Evolutionary conservation across 2,797 vertebrate species (phyloP).

Genomic region (Vespertilio murinus): DNA sequence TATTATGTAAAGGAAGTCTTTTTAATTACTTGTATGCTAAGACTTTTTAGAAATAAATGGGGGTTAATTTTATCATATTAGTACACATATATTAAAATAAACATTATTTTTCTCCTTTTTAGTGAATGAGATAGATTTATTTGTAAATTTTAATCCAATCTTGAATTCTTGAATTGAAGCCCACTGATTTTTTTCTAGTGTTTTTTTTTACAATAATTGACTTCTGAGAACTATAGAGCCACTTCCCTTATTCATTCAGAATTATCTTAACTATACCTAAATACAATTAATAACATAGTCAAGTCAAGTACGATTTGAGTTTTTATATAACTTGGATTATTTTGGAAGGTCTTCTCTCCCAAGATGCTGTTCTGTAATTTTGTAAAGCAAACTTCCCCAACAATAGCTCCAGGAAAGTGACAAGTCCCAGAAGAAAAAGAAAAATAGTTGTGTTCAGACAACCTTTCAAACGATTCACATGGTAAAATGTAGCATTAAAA

Average conservation of each 20-base stretch:
- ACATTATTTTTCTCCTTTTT: not conserved
- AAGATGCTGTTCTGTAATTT: not conserved
- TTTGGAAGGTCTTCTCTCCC: not conserved
- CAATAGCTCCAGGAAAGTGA: not conserved
- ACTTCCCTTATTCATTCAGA: not conserved
- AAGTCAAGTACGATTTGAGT: not conserved
- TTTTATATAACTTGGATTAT: not conserved
- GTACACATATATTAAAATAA: not conserved
- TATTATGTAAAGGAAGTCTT: not conserved
- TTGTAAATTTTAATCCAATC: not conserved
- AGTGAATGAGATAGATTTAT: not conserved
- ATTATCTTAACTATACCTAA: not conserved
- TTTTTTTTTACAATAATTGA: not conserved
- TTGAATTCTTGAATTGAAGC: not conserved
- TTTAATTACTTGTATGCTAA: not conserved
- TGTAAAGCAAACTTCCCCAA: not conserved
- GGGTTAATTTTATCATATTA: not conserved
- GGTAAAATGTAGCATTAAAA: not conserved
- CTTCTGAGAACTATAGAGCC: not conserved
- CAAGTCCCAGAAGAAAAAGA: not conserved
- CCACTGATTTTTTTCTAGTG: not conserved
- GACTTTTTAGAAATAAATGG: not conserved
- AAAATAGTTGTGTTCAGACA: not conserved
- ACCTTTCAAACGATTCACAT: not conserved
- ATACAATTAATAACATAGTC: not conserved